Evolutionary conservation across 2,888 invertebrate genomes (phyloP).

Genomic region (Lithophane socia): DNA sequence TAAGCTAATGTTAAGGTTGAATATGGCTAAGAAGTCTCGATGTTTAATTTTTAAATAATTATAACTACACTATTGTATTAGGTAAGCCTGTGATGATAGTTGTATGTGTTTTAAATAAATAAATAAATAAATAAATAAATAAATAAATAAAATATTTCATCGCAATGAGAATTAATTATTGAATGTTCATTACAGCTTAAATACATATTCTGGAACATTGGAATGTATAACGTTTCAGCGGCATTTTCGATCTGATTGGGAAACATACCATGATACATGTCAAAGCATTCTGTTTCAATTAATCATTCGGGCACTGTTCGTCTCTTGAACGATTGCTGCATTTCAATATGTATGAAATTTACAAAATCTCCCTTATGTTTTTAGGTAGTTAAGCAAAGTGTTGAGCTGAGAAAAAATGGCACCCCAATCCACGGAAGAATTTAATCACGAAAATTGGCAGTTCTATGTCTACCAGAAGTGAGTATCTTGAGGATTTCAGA

Average conservation of each 20-base stretch:
- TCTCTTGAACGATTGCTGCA: neutral
- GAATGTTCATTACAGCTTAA: neutral
- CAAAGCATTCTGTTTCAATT: conserved; percentile 27
- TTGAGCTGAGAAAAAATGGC: neutral
- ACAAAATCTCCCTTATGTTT: neutral
- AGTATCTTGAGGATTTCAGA: too few relatives aligned
- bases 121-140: too few relatives aligned
- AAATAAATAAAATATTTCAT: conserved; percentile 28
- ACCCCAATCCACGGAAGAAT: neutral
- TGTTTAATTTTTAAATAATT: too few relatives aligned
- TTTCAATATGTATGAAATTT: neutral
- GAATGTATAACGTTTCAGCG: neutral
- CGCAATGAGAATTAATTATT: conserved; percentile 14
- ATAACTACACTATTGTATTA: too few relatives aligned
- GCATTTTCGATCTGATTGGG: neutral
- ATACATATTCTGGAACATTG: conserved; percentile 1
- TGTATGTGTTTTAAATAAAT: too few relatives aligned
- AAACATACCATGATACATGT: neutral
- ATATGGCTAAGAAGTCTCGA: too few relatives aligned
- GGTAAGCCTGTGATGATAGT: too few relatives aligned
- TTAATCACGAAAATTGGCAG: neutral
- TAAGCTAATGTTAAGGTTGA: too few relatives aligned
- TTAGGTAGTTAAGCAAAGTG: too few relatives aligned
- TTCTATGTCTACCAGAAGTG: neutral
- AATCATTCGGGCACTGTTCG: neutral